Conservation (phyloP, 1,140 invertebrate genomes). For the Metaphire vulgaris region DNA sequence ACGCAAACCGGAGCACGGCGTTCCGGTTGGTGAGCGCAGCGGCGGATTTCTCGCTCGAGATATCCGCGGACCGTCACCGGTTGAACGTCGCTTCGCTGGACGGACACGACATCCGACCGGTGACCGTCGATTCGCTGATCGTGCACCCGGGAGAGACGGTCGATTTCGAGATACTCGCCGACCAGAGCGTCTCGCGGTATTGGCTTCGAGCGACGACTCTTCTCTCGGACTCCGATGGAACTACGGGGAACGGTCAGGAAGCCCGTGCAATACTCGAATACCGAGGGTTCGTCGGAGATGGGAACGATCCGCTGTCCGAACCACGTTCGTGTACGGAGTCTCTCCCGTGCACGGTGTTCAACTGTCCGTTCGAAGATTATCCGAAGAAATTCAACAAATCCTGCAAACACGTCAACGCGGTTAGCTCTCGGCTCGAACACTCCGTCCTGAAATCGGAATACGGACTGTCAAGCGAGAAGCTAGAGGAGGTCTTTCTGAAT, state of each 20-base stretch:
- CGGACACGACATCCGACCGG: neutral
- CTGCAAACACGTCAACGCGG: conserved; percentile 10
- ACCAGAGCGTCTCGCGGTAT: too few species aligned
- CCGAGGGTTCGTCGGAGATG: neutral
- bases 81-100: conserved; percentile 12
- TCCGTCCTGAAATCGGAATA: too few species aligned
- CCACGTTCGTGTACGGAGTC: conserved; percentile 6
- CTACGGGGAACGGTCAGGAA: conserved; percentile 4
- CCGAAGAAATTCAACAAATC: neutral
- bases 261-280: conserved; percentile 11
- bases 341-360: conserved; percentile 7
- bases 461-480: too few species aligned
- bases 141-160: conserved; percentile 16
- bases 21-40: conserved; percentile 16
- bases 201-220: neutral
- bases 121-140: conserved; percentile 14
- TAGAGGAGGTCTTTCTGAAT: conserved; percentile 18
- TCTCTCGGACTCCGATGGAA: too few species aligned
- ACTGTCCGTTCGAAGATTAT: conserved; percentile 19
- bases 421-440: neutral
- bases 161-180: conserved; percentile 15
- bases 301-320: conserved; percentile 12
- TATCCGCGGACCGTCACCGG: conserved; percentile 15
- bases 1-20: too few species aligned
- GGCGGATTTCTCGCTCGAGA: neutral